Conservation (phyloP, 2,113 vertebrate genomes). For the Chlorodrepanis virens region DNA sequence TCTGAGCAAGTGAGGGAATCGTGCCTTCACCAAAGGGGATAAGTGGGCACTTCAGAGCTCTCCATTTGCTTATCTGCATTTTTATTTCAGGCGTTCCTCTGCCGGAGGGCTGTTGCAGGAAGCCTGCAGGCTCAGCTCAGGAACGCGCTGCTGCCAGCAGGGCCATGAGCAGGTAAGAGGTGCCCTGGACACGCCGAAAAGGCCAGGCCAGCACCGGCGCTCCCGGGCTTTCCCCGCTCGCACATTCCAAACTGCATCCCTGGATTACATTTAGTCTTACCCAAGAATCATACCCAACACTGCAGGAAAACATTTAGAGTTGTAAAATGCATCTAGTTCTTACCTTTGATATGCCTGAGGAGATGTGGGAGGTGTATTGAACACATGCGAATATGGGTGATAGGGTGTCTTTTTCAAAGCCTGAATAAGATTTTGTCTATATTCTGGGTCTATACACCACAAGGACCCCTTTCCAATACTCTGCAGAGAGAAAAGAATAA, state of each 20-base stretch:
- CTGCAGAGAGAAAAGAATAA: constrained; percentile 77
- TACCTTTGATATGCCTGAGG: constrained; percentile 96
- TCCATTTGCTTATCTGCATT: neutral
- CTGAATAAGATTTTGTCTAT: constrained; percentile 99
- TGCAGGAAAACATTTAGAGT: constrained; percentile 1
- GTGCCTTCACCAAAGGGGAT: neutral
- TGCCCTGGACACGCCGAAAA: accelerated
- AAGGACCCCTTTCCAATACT: constrained; percentile 98
- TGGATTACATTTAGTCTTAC: neutral
- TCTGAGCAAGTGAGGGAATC: too few relatives aligned
- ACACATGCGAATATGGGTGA: constrained; percentile 91
- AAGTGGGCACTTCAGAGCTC: neutral
- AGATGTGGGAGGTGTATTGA: constrained; percentile 87
- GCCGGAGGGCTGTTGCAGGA: accelerated
- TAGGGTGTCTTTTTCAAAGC: constrained; percentile 99
- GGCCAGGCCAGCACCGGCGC: accelerated
- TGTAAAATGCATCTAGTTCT: constrained; percentile 61
- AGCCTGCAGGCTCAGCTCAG: neutral
- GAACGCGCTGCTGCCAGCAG: neutral
- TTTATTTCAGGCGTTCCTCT: accelerated
- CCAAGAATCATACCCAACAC: neutral
- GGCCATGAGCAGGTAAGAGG: neutral
- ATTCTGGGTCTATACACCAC: constrained; percentile 99
- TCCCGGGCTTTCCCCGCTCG: neutral
- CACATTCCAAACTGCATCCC: neutral